These are phyloP conservation scores for Epinotia ramella DNA, from an alignment of 2,888 invertebrate genomes.

Conservation along the genomic window DNA sequence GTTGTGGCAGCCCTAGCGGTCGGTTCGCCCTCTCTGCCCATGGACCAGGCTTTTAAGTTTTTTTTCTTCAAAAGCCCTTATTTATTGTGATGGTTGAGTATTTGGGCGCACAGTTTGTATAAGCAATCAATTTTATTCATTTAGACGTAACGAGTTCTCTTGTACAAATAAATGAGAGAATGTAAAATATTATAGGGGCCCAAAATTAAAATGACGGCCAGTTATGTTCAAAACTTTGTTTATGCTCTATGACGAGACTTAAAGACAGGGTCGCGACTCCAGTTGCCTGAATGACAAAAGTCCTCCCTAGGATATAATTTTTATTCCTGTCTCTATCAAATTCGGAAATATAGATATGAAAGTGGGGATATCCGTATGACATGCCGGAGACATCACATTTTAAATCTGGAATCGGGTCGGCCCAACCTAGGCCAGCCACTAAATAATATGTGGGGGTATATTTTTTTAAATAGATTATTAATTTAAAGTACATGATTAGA, in stretches of 20 bases:
- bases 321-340: too few relatives aligned
- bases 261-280: neutral
- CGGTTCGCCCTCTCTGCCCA: conserved; percentile 63
- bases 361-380: too few relatives aligned
- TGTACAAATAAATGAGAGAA: conserved; percentile 80
- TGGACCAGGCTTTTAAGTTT: conserved; percentile 68
- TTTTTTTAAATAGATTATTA: too few relatives aligned
- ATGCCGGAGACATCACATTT: too few relatives aligned
- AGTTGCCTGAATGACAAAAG: neutral
- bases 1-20: conserved; percentile 44
- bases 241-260: neutral
- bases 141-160: conserved; percentile 79
- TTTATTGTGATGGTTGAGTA: conserved; percentile 83
- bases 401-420: too few relatives aligned
- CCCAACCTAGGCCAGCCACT: too few relatives aligned
- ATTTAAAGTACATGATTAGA: too few relatives aligned
- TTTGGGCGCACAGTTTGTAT: conserved; percentile 85
- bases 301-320: neutral
- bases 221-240: conserved; percentile 6
- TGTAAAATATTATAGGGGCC: conserved; percentile 65
- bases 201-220: conserved; percentile 49
- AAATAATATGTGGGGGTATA: too few relatives aligned
- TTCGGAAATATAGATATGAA: too few relatives aligned
- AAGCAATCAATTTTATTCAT: conserved; percentile 86
- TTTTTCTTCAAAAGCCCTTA: conserved; percentile 77